Conservation (phyloP, 2,888 invertebrate genomes). For the Apotomis betuletana region DNA sequence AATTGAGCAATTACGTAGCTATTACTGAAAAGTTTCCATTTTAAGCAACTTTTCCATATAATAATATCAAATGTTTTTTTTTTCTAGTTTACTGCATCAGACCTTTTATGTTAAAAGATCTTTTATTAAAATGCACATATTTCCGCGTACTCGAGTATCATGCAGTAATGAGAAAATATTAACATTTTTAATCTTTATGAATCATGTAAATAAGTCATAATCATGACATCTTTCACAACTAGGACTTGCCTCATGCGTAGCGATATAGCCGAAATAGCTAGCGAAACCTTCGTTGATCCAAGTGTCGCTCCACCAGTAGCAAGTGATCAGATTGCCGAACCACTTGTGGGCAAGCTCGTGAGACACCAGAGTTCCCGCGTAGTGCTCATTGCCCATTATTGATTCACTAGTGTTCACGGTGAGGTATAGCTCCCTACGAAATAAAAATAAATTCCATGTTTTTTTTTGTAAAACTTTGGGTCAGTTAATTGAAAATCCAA, state of each 20-base stretch:
- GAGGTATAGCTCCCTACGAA: constrained; percentile 68
- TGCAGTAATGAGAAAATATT: no score
- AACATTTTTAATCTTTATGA: background rate
- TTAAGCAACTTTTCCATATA: no score
- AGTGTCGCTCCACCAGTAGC: constrained; percentile 88
- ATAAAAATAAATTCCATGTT: background rate
- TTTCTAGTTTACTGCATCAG: no score
- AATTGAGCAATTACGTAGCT: background rate
- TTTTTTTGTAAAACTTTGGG: no score
- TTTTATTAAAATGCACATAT: no score
- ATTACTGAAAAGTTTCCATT: no score
- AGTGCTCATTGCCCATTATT: constrained; percentile 71
- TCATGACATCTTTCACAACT: no score
- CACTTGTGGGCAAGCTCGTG: constrained; percentile 89
- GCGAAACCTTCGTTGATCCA: constrained; percentile 92
- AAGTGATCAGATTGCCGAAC: constrained; percentile 90
- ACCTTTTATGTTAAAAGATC: no score
- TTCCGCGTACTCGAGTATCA: no score
- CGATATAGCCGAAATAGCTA: constrained; percentile 86
- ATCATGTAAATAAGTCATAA: background rate
- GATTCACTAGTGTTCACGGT: constrained; percentile 68
- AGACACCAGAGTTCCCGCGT: constrained; percentile 79
- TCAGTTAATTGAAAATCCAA: no score
- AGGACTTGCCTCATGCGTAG: constrained; percentile 58
- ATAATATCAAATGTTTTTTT: no score